These are phyloP conservation scores for Lynx canadensis DNA, from an alignment of 2,113 vertebrate species.

Conservation along the genomic window DNA sequence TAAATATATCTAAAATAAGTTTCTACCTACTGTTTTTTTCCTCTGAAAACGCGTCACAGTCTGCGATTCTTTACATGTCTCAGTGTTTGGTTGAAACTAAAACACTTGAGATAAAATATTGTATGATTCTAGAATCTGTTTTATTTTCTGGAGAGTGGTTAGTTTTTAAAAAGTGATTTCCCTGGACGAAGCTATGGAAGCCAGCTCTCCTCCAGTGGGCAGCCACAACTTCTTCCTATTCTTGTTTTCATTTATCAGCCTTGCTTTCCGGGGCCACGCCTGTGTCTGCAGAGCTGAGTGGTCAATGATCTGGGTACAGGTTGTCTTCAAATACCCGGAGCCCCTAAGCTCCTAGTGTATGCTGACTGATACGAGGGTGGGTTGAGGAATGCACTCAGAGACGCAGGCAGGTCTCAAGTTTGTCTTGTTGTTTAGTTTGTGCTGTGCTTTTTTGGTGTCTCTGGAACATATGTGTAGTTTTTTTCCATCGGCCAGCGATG, in stretches of 20 bases:
- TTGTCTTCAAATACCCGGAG: background rate
- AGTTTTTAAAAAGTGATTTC: background rate
- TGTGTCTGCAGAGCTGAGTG: background rate
- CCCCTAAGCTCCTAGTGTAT: background rate
- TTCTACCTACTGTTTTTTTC: background rate
- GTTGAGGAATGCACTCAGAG: background rate
- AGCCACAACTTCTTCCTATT: background rate
- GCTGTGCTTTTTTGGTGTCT: background rate
- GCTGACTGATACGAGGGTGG: background rate
- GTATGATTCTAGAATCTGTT: background rate
- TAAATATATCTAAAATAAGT: background rate
- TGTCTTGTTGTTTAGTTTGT: background rate
- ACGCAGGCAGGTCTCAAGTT: background rate
- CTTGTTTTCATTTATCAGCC: background rate
- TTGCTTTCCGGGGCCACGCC: background rate
- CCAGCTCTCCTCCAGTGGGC: background rate
- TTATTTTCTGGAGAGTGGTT: background rate
- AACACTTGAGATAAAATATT: background rate
- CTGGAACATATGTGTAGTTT: background rate
- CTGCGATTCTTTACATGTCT: background rate
- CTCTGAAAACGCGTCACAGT: background rate
- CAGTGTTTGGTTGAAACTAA: background rate
- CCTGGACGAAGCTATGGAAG: background rate
- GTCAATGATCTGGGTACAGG: background rate
- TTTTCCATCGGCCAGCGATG: background rate